Evolutionary conservation across 2,113 vertebrate species (phyloP).

Genomic region (Macrotis lagotis): DNA sequence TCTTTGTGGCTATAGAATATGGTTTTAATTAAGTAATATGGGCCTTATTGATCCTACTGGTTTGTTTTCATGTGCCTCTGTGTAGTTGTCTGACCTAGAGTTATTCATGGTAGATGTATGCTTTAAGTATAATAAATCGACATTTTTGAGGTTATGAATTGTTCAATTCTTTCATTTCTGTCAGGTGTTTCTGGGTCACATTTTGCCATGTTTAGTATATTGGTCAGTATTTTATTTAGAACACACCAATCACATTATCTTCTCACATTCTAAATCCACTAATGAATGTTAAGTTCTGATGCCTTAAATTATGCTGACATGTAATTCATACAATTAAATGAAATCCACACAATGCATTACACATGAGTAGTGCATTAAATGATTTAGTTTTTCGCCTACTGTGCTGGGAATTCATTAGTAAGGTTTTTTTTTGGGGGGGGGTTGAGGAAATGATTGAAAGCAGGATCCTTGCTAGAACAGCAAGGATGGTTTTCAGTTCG

Average conservation of each 20-base stretch:
- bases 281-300: background rate
- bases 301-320: background rate
- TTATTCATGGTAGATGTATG: conserved; percentile 9
- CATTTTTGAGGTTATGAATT: background rate
- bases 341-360: background rate
- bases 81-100: conserved; percentile 11
- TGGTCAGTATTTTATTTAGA: background rate
- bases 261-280: background rate
- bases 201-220: background rate
- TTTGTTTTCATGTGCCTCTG: conserved; percentile 38
- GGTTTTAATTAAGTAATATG: conserved; percentile 43
- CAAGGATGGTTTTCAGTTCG: background rate
- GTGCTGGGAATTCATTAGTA: background rate
- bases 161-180: background rate
- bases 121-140: conserved; percentile 45
- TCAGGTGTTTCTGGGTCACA: background rate
- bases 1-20: conserved; percentile 33
- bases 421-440: no score
- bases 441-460: background rate
- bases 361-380: background rate
- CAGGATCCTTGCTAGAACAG: background rate
- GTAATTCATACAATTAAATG: background rate
- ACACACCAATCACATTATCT: background rate
- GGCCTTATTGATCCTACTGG: conserved; percentile 51
- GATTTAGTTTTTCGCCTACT: background rate